phyloP scores from a whole-genome alignment of 2,113 vertebrate genomes.

The Poicephalus meyeri region DNA sequence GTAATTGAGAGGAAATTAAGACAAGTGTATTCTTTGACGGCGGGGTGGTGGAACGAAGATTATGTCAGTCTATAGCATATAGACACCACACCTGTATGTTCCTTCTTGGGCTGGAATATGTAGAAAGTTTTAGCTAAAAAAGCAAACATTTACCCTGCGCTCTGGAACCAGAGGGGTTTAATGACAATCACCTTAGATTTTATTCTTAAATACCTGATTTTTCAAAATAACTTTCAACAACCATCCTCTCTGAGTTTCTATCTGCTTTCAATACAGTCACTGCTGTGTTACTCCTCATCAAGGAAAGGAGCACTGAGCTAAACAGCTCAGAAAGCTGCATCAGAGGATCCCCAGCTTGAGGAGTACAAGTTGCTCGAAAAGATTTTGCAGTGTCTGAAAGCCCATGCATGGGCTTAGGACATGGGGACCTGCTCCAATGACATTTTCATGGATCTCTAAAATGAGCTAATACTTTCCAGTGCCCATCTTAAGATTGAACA shows the following conservation, averaged over 20 bases:
- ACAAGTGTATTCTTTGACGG: constrained; percentile 49
- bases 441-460: background rate
- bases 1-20: constrained; percentile 77
- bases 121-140: background rate
- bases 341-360: background rate
- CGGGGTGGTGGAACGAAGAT: background rate
- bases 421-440: background rate
- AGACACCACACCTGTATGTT: constrained; percentile 19
- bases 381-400: background rate
- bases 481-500: background rate
- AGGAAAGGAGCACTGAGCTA: background rate
- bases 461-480: background rate
- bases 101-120: background rate
- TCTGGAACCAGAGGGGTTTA: background rate
- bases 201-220: background rate
- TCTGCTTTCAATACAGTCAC: background rate
- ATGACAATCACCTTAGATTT: background rate
- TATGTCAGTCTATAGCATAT: background rate
- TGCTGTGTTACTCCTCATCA: background rate
- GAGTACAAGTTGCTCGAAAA: background rate
- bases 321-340: background rate
- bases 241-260: background rate
- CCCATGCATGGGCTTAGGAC: fast-evolving
- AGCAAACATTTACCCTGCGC: background rate
- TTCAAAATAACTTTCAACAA: background rate